A percentile compares a stretch with the other conserved stretches of the same genome.
These are phyloP conservation scores for Pandemis cinnamomeana DNA, from an alignment of 2,888 invertebrate genomes.

Conservation along the genomic window DNA sequence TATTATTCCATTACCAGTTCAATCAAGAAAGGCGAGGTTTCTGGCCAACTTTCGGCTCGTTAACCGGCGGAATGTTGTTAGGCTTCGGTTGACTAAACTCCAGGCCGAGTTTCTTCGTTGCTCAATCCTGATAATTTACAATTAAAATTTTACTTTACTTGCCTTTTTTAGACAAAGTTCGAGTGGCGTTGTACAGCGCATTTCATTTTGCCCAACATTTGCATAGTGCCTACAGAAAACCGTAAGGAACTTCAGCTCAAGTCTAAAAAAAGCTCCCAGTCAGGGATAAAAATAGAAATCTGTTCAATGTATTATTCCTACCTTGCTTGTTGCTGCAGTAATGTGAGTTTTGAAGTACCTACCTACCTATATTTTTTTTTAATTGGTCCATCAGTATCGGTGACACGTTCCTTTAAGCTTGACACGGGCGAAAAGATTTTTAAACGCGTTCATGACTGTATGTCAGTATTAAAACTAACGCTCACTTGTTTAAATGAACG, in stretches of 20 bases:
- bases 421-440: too few species aligned
- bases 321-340: neutral
- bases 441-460: too few species aligned
- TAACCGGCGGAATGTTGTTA: slow-evolving; percentile 63
- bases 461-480: too few species aligned
- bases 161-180: slow-evolving; percentile 28
- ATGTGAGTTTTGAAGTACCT: neutral
- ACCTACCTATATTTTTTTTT: neutral
- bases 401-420: too few species aligned
- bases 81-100: slow-evolving; percentile 50
- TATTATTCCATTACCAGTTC: slow-evolving; percentile 18
- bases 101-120: slow-evolving; percentile 50
- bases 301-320: neutral
- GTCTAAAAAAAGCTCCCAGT: neutral
- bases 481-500: too few species aligned
- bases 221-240: neutral
- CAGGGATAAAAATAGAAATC: neutral
- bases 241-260: neutral
- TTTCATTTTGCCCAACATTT: neutral
- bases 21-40: slow-evolving; percentile 17
- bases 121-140: slow-evolving; percentile 54
- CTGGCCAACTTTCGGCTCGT: slow-evolving; percentile 40
- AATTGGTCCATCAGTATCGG: neutral
- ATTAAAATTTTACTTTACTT: slow-evolving; percentile 55
- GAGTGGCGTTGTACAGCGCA: slow-evolving; percentile 3